Evolutionary conservation across 2,888 invertebrate species (phyloP).

Genomic region (Brachyptera putata): DNA sequence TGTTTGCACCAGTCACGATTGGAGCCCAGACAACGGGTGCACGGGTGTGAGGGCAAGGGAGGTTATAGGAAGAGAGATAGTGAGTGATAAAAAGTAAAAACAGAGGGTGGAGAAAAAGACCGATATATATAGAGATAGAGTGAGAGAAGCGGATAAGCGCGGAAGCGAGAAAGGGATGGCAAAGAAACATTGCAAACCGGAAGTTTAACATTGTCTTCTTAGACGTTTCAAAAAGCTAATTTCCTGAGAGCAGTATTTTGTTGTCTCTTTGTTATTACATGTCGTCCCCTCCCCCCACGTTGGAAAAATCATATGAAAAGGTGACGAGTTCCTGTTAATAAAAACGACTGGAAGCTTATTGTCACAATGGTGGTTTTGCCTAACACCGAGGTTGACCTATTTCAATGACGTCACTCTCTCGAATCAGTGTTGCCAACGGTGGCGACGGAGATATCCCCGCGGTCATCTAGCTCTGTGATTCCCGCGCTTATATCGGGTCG

Average conservation of each 20-base stretch:
- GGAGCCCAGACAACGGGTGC: background rate
- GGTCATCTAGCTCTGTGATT: conserved; percentile 5
- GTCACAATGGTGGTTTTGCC: background rate
- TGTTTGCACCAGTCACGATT: conserved; percentile 17
- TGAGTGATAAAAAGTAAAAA: too few species aligned
- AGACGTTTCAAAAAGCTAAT: conserved; percentile 18
- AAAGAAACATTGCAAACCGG: conserved; percentile 8
- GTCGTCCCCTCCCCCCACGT: too few species aligned
- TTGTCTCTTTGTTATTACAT: background rate
- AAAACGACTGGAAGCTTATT: background rate
- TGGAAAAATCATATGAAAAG: background rate
- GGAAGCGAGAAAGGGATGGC: background rate
- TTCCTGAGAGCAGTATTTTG: conserved; percentile 25
- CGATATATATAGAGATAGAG: too few species aligned
- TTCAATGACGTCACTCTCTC: background rate
- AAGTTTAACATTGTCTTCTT: conserved; percentile 24
- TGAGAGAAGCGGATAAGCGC: too few species aligned
- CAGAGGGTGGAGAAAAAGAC: too few species aligned
- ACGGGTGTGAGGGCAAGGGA: too few species aligned
- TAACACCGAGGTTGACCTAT: conserved; percentile 12
- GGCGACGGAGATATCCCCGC: conserved; percentile 8
- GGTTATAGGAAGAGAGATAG: too few species aligned
- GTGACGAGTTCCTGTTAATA: background rate
- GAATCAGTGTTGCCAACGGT: background rate
- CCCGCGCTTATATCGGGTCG: too few species aligned